phyloP scores from a whole-genome alignment of 2,888 invertebrate species.

The Phrixothrix hirtus region DNA sequence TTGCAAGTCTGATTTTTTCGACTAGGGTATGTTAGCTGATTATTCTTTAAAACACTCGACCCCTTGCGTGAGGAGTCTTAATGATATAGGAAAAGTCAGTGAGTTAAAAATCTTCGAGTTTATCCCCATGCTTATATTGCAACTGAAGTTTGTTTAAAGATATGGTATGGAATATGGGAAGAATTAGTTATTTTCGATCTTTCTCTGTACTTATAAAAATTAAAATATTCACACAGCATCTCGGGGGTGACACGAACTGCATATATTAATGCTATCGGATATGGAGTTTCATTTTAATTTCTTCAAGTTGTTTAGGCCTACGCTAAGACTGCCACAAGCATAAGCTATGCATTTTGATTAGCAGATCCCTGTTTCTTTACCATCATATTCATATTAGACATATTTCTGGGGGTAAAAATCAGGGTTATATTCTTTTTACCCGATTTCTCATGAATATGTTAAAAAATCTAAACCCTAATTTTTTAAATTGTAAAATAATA shows the following conservation, averaged over 20 bases:
- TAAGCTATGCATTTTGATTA: slow-evolving; percentile 57
- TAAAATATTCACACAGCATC: slow-evolving; percentile 30
- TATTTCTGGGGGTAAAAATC: slow-evolving; percentile 55
- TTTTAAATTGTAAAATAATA: slow-evolving; percentile 15
- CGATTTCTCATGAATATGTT: slow-evolving; percentile 32
- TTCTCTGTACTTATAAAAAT: slow-evolving; percentile 29
- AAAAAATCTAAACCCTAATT: slow-evolving; percentile 17
- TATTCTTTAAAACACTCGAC: slow-evolving; percentile 57
- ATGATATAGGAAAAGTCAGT: slow-evolving; percentile 51
- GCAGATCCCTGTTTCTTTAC: slow-evolving; percentile 49
- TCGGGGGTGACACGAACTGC: slow-evolving; percentile 30
- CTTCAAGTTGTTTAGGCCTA: slow-evolving; percentile 50
- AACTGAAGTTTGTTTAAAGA: too few species aligned
- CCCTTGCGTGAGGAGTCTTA: slow-evolving; percentile 39
- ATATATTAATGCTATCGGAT: slow-evolving; percentile 34
- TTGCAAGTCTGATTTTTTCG: slow-evolving; percentile 58
- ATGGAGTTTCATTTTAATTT: slow-evolving; percentile 39
- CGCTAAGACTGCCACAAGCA: slow-evolving; percentile 44
- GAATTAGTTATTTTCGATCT: neutral
- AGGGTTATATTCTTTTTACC: slow-evolving; percentile 47
- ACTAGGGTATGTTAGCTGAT: slow-evolving; percentile 51
- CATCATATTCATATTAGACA: slow-evolving; percentile 54
- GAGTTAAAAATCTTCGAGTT: slow-evolving; percentile 51
- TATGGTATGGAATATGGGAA: neutral
- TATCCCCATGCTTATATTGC: slow-evolving; percentile 6